Evolutionary conservation across 1,140 invertebrate genomes (phyloP).

Genomic region (Pectinophora gossypiella): DNA sequence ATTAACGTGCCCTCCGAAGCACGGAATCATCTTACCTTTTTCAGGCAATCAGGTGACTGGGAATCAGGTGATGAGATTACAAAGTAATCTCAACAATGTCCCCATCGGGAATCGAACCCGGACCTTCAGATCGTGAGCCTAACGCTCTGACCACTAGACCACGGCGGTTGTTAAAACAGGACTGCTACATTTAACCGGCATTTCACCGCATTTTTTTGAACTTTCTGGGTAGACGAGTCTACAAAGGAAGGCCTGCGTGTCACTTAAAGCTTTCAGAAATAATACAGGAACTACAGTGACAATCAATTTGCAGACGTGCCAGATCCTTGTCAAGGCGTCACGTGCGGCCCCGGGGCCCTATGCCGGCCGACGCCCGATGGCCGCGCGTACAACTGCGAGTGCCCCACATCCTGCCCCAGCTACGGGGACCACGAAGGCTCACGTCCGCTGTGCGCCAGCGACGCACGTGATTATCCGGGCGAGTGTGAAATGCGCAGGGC

Average conservation of each 20-base stretch:
- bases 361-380: constrained; percentile 88
- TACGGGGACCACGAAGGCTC: constrained; percentile 88
- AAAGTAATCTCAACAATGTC: background rate
- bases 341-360: constrained; percentile 84
- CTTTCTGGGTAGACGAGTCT: too few relatives aligned
- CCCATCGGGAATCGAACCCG: too few relatives aligned
- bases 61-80: background rate
- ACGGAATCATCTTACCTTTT: too few relatives aligned
- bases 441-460: constrained; percentile 83
- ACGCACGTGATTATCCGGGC: constrained; percentile 85
- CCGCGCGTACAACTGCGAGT: constrained; percentile 82
- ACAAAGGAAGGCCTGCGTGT: too few relatives aligned
- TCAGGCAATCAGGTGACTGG: too few relatives aligned
- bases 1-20: too few relatives aligned
- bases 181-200: too few relatives aligned
- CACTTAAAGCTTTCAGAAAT: too few relatives aligned
- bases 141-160: too few relatives aligned
- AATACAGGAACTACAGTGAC: too few relatives aligned
- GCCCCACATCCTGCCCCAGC: constrained; percentile 84
- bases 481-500: constrained; percentile 87
- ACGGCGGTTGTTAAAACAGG: background rate
- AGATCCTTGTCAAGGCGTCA: constrained; percentile 85
- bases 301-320: constrained; percentile 81
- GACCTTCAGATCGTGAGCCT: too few relatives aligned
- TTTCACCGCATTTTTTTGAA: too few relatives aligned